Evolutionary conservation across 2,113 vertebrate genomes (phyloP), one percentile per base, ranked within the genome.

Genomic region (Naja naja): DNA sequence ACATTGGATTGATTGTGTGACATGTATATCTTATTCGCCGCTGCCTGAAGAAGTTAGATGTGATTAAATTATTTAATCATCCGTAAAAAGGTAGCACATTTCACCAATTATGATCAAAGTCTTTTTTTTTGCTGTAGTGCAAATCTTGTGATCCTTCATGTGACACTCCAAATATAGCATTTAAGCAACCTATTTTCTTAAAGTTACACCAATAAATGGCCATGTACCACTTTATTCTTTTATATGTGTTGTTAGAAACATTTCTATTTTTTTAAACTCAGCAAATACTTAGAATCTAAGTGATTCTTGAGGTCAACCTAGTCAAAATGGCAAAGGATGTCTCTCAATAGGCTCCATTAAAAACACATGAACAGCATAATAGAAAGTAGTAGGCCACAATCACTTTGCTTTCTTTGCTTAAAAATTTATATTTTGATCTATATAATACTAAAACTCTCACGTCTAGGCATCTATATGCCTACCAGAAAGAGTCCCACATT

Each of bases 51-150:
- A 47, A 95, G 74, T 92, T 34, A 96, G 90, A 96, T 89, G 20
- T 85, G 94, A 94, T 94, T 94, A 95, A 94, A 93, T 94, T 3
- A 95, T 95, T 96, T 93, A 92, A 91, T 22, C 85, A 94, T 94
- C 95, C 88, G 34, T 94, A 39, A 95, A 97, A 95, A 88, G 2
- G 58, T 64, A 92, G 93, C 93, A 95, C 1, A 9, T 95, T 97
- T 95, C 86, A 95, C 47, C 90, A 88, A 94, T 93, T 88, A 22
- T 86, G 86, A 86, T 94, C 94, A 96, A 9, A 96, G 93, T 88
- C 54, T 91, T 96, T 91, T 96, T 91, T 94, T 74, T 92, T 92
- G 56, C 89, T 2, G 12, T 23, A 92, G 5, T 85, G 74, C 74
- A 81, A 95, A 85, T 93, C 95, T 96, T 96, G 93, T 95, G 64